Base-by-base conservation (phyloP, 1,140 invertebrate species). In the Octopus bimaculoides region DNA sequence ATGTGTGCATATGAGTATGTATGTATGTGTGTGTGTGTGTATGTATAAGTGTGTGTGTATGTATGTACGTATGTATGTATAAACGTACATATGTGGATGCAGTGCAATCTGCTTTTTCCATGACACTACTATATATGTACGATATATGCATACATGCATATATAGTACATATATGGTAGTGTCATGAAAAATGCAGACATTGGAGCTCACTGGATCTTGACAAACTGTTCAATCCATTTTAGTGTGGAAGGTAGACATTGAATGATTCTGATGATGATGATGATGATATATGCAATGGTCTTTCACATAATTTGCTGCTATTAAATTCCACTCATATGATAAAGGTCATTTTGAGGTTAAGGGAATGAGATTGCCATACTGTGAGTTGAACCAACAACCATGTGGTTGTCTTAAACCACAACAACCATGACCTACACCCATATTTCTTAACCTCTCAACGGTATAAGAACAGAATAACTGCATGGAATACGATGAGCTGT, bases 121-220 rank as follows among this genome's bases (percentile, higher is more conserved):
- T 74, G 54, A n/a, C n/a, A 26, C 5, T 26, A 77, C 71, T 55
- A 55, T 75, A 12, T 26, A 79, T 0, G 2, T n/a, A 54, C 17
- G 12, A 52, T 14, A 61, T 41, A 54, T 7, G 8, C 17, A 54
- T 5, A 78, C 66, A 78, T 78, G 12, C 41, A 61, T 61, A 61
- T 61, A 61, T 61, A 41, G 26, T 61, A 61, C 17, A 61, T 61
- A 61, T 61, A 61, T 61, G 17, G 17, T 61, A 12, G 1, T 61
- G 9, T 89, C 87, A 87, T 89, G 79, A 83, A 41, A 41, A 41
- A 41, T 2, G 26, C 26, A 41, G 26, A 41, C 26, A 41, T 41
- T 41, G 26, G 26, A 41, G 26, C 26, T 41, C 26, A 41, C 26
- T 41, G 26, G 26, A 41, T 41, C 26, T 41, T 41, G 26, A 2